These are phyloP conservation scores for Cephalopachus bancanus DNA, from an alignment of 2,797 vertebrate genomes.

Conservation along the genomic window DNA sequence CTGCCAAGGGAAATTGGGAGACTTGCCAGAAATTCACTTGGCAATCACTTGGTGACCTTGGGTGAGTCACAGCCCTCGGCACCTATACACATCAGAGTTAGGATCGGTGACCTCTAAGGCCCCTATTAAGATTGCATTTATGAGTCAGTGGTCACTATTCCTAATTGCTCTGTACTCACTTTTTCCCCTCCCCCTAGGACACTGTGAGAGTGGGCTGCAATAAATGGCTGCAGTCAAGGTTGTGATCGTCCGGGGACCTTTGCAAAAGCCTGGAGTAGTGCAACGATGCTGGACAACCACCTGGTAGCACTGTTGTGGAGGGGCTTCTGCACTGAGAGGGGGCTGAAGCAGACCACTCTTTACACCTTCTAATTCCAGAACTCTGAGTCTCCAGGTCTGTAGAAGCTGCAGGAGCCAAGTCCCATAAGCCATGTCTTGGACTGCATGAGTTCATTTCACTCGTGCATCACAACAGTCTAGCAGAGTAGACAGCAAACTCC, in stretches of 20 bases:
- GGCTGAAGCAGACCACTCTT: background rate
- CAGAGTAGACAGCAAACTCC: background rate
- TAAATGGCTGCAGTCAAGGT: background rate
- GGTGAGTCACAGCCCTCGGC: background rate
- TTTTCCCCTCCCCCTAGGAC: background rate
- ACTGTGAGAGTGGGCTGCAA: background rate
- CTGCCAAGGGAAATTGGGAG: background rate
- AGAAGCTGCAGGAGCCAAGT: background rate
- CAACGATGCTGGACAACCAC: background rate
- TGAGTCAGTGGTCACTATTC: background rate
- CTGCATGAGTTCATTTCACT: background rate
- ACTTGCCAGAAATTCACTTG: background rate
- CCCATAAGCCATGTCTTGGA: background rate
- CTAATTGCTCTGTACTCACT: background rate
- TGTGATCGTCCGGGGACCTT: background rate
- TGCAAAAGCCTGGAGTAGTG: background rate
- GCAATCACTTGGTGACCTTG: background rate
- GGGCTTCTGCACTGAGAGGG: background rate
- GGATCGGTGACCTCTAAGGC: background rate
- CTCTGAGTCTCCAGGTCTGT: background rate
- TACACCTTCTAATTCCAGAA: background rate
- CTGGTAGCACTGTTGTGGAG: background rate
- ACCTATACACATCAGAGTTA: background rate
- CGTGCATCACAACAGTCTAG: background rate
- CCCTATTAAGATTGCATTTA: background rate